Conservation (phyloP, 1,140 invertebrate species). For the Diorhabda sublineata region DNA sequence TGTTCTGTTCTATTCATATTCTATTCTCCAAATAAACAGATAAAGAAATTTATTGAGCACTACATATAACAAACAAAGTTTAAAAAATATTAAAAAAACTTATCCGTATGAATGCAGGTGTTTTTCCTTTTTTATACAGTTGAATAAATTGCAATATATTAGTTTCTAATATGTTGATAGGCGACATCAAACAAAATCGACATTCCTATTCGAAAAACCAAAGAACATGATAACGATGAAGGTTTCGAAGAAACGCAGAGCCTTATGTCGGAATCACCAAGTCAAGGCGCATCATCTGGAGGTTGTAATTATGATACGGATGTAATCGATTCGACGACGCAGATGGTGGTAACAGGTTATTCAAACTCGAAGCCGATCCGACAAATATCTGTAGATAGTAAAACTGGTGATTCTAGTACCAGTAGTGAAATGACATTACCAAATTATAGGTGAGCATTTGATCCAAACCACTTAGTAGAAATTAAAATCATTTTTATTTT, state of each 20-base stretch:
- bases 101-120: too few relatives aligned
- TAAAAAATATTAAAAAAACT: too few relatives aligned
- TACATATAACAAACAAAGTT: too few relatives aligned
- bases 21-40: too few relatives aligned
- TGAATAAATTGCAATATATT: too few relatives aligned
- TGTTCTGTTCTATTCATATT: too few relatives aligned
- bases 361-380: constrained; percentile 23
- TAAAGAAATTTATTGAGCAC: too few relatives aligned
- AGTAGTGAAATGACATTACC: constrained; percentile 9
- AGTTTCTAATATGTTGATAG: constrained; percentile 2
- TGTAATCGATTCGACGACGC: constrained; percentile 18
- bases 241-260: constrained; percentile 87
- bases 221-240: constrained; percentile 65
- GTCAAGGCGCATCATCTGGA: constrained; percentile 47
- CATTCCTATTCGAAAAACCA: constrained; percentile 29
- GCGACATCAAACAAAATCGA: constrained; percentile 35
- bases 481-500: neutral
- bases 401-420: constrained; percentile 10
- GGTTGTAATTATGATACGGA: constrained; percentile 41
- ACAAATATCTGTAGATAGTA: constrained; percentile 18
- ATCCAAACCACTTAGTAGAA: too few relatives aligned
- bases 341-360: constrained; percentile 22
- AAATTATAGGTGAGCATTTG: neutral
- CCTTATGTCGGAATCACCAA: constrained; percentile 77
- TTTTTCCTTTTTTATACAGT: too few relatives aligned